phyloP scores from a whole-genome alignment of 1,140 invertebrate genomes.

The Macrobrachium nipponense region DNA sequence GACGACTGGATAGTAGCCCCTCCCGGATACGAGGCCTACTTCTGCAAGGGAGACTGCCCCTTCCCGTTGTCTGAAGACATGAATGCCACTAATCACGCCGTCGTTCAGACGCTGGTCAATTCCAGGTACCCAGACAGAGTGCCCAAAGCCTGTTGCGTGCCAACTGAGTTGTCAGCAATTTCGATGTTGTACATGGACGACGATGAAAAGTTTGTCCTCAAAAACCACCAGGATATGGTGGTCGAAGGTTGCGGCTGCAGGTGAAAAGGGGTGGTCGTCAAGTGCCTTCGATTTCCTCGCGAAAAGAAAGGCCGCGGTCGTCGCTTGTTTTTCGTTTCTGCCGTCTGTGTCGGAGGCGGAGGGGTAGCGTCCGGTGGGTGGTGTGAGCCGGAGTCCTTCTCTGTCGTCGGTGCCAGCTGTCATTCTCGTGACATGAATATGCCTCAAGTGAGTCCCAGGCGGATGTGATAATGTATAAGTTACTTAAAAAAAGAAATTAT shows the following conservation, averaged over 20 bases:
- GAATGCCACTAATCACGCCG: conserved; percentile 98
- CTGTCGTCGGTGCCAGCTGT: too few relatives aligned
- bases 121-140: conserved; percentile 88
- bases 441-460: too few relatives aligned
- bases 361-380: too few relatives aligned
- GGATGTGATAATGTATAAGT: too few relatives aligned
- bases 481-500: too few relatives aligned
- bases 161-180: conserved; percentile 88
- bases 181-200: conserved; percentile 96
- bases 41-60: conserved; percentile 94
- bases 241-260: conserved; percentile 95
- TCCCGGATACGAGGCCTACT: conserved; percentile 93
- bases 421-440: too few relatives aligned
- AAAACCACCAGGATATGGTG: conserved; percentile 97
- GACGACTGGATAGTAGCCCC: conserved; percentile 99
- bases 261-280: conserved; percentile 68
- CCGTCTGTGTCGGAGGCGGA: background rate
- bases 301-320: background rate
- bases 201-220: conserved; percentile 91
- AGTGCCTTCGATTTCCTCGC: background rate
- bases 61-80: conserved; percentile 93
- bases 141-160: conserved; percentile 93
- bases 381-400: too few relatives aligned
- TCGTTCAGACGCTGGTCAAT: conserved; percentile 96
- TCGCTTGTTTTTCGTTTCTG: background rate